A percentile compares a stretch with the other conserved stretches of the same genome.
Evolutionary conservation across 2,113 vertebrate genomes (phyloP).

Genomic region (Mesitornis unicolor): DNA sequence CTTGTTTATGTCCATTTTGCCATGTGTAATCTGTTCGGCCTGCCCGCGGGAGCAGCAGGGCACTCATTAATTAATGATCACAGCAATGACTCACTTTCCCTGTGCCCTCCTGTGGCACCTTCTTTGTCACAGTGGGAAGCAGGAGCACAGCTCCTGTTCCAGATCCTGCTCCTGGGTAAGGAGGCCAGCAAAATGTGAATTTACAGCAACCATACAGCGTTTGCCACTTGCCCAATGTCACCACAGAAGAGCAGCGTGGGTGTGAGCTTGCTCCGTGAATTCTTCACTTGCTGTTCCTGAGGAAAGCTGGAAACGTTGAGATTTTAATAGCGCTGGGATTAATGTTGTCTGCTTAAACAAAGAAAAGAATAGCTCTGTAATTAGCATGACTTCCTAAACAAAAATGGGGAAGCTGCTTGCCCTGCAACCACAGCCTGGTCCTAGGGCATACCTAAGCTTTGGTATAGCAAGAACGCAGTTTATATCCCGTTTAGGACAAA

Average conservation of each 20-base stretch:
- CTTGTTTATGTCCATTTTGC: not conserved
- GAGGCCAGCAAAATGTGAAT: not conserved
- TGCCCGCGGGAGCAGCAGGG: constrained; percentile 38
- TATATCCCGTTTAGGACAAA: not conserved
- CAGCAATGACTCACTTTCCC: constrained; percentile 25
- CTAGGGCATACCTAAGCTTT: not conserved
- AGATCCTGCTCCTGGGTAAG: not conserved
- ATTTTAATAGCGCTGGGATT: not conserved
- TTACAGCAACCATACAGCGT: rapidly evolving
- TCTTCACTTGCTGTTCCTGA: not conserved
- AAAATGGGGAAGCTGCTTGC: not conserved
- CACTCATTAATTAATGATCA: constrained; percentile 44
- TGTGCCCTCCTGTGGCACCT: constrained; percentile 8
- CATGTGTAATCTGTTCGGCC: not conserved
- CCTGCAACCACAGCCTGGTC: not conserved
- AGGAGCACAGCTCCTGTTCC: not conserved
- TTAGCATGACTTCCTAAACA: not conserved
- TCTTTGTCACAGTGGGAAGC: not conserved
- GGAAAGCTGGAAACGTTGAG: not conserved
- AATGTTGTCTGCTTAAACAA: not conserved
- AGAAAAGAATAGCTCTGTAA: not conserved
- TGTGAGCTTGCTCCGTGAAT: not conserved
- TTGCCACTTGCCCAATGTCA: not conserved
- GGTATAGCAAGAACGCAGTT: not conserved
- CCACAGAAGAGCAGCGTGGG: not conserved